Conservation (phyloP, 2,113 vertebrate species). For the Helogale parvula region DNA sequence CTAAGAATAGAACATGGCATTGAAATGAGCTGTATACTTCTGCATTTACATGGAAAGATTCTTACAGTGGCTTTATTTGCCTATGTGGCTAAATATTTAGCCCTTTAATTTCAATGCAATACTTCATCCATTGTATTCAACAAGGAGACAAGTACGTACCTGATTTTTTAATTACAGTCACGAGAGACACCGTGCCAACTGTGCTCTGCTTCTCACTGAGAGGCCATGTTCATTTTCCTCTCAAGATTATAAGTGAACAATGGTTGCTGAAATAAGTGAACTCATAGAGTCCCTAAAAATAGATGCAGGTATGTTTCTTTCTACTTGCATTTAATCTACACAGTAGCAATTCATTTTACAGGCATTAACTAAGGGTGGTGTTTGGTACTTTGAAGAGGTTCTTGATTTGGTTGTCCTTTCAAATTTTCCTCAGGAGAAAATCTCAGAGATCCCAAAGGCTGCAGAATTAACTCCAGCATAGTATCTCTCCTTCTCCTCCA, state of each 20-base stretch:
- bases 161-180: conserved; percentile 50
- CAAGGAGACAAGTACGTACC: not conserved
- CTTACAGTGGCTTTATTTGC: conserved; percentile 53
- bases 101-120: conserved; percentile 33
- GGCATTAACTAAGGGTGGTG: not conserved
- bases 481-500: conserved; percentile 56
- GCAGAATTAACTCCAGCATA: conserved; percentile 60
- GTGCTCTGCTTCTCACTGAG: not conserved
- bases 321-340: conserved; percentile 7
- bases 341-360: not conserved
- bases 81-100: conserved; percentile 34
- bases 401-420: conserved; percentile 9
- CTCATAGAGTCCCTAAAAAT: conserved; percentile 62
- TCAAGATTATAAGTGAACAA: conserved; percentile 49
- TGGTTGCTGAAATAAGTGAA: conserved; percentile 66
- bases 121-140: conserved; percentile 35
- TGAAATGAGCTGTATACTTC: conserved; percentile 65
- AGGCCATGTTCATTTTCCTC: conserved; percentile 58
- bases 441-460: conserved; percentile 30
- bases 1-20: conserved; percentile 76
- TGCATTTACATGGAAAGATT: conserved; percentile 58
- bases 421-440: conserved; percentile 52
- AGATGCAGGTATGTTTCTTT: conserved; percentile 55
- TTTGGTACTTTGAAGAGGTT: conserved; percentile 18
- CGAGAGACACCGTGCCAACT: conserved; percentile 32